Evolutionary conservation across 2,113 vertebrate genomes (phyloP).

Genomic region (Cololabis saira): DNA sequence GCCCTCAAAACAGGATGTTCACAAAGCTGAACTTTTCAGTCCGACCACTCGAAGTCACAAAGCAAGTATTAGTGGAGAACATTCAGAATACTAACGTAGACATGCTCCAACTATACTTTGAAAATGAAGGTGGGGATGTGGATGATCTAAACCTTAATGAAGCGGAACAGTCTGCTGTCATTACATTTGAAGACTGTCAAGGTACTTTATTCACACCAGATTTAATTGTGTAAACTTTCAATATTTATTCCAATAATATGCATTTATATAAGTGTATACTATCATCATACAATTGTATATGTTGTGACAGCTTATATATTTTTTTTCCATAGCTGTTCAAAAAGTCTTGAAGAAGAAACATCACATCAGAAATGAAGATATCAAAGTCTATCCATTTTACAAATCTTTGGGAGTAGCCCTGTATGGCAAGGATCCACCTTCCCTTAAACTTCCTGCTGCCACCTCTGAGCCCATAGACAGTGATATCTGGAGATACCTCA

Average conservation of each 20-base stretch:
- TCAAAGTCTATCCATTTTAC: slow-evolving; percentile 88
- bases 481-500: slow-evolving; percentile 80
- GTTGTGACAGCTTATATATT: neutral
- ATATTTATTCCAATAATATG: neutral
- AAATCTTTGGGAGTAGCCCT: slow-evolving; percentile 82
- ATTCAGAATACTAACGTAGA: slow-evolving; percentile 59
- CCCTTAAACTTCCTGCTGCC: slow-evolving; percentile 81
- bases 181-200: slow-evolving; percentile 82
- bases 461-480: slow-evolving; percentile 72
- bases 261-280: neutral
- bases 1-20: slow-evolving; percentile 68
- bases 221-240: neutral
- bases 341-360: slow-evolving; percentile 66
- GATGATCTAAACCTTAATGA: slow-evolving; percentile 60
- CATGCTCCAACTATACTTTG: slow-evolving; percentile 83
- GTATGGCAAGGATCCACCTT: slow-evolving; percentile 85
- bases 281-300: neutral
- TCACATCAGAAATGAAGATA: slow-evolving; percentile 65
- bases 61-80: slow-evolving; percentile 82
- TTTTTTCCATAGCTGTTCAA: slow-evolving; percentile 55
- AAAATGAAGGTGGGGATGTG: slow-evolving; percentile 77
- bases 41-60: slow-evolving; percentile 81
- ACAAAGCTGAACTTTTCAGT: slow-evolving; percentile 73
- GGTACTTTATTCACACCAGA: slow-evolving; percentile 76
- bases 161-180: slow-evolving; percentile 80